Evolutionary conservation across 2,113 vertebrate species (phyloP).

Genomic region (Strigops habroptila): DNA sequence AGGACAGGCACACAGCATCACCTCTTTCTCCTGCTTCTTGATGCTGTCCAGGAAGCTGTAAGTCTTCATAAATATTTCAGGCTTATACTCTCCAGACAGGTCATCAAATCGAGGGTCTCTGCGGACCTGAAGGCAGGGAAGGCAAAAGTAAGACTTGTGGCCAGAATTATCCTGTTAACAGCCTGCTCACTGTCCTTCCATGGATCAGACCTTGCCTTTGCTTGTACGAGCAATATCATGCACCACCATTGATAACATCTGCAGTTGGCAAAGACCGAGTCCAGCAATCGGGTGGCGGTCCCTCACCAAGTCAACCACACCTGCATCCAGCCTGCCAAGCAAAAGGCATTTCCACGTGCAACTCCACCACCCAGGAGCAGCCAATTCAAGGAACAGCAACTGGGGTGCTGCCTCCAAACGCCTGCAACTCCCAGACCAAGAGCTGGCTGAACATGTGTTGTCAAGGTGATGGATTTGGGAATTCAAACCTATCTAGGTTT

Average conservation of each 20-base stretch:
- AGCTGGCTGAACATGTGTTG: not conserved
- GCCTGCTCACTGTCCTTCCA: not conserved
- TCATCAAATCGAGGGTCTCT: conserved; percentile 95
- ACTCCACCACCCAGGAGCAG: not conserved
- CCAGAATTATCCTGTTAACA: not conserved
- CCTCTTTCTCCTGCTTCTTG: conserved; percentile 83
- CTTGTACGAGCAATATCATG: not conserved
- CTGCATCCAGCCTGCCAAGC: not conserved
- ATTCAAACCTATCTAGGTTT: not conserved
- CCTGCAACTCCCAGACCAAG: not conserved
- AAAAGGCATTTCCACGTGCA: not conserved
- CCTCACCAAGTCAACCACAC: not conserved
- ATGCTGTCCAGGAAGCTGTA: conserved; percentile 85
- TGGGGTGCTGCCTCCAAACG: not conserved
- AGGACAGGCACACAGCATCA: conserved; percentile 9
- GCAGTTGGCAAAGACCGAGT: accelerated
- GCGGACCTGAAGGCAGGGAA: conserved; percentile 56
- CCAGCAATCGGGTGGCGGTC: accelerated
- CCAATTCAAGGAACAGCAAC: not conserved
- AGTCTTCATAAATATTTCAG: conserved; percentile 88
- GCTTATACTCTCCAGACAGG: conserved; percentile 92
- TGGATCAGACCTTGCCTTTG: not conserved
- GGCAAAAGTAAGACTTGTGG: not conserved
- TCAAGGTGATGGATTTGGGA: not conserved
- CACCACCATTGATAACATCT: not conserved